Base-by-base conservation (phyloP, 2,888 invertebrate species). In the Tachystola acroxantha region DNA sequence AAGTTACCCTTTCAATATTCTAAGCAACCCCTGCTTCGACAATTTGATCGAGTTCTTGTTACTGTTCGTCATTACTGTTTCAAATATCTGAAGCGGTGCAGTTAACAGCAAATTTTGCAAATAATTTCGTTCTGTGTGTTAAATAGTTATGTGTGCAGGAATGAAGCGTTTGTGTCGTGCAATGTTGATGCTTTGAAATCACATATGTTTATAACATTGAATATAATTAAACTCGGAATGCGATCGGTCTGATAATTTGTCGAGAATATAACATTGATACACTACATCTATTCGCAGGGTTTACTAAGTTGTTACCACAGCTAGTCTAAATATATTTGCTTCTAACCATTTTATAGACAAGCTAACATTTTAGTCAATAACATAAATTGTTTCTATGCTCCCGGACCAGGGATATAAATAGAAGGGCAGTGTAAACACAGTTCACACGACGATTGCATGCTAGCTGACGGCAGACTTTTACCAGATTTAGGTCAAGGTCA, bases 401-500 rank as follows among this genome's bases (percentile, higher is more conserved):
- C 22, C 32, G 25, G 35, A 32, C n/a, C 4, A n/a, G 35, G 34
- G 43, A 36, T 54, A 57, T 49, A 61, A 58, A 53, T 57, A 58
- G 53, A 39, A 13, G 2, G 42, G 38, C 42, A 46, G 46, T 53
- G 53, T 61, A 61, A 64, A 62, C 54, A 60, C 49, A 30, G 31
- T 53, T 43, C 43, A 36, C 36, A 39, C 42, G 42, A 49, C 44
- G 9, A 39, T 28, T 14, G 32, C 43, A 50, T 56, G 48, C 50
- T 39, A 34, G 39, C 42, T 53, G 42, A 49, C 53, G 37, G 43
- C 46, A 49, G 43, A 44, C 31, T 57, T 57, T 46, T 46, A 57
- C 74, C 67, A 59, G 43, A 55, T 74, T 63, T 79, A 64, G 82
- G 85, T 87, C 85, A 86, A 87, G 85, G 86, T 86, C 81, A 84